Percentiles rank a stretch among this genome's conserved stretches.
These are phyloP conservation scores for Macropus fuliginosus DNA, from an alignment of 2,797 vertebrate species.

Conservation along the genomic window DNA sequence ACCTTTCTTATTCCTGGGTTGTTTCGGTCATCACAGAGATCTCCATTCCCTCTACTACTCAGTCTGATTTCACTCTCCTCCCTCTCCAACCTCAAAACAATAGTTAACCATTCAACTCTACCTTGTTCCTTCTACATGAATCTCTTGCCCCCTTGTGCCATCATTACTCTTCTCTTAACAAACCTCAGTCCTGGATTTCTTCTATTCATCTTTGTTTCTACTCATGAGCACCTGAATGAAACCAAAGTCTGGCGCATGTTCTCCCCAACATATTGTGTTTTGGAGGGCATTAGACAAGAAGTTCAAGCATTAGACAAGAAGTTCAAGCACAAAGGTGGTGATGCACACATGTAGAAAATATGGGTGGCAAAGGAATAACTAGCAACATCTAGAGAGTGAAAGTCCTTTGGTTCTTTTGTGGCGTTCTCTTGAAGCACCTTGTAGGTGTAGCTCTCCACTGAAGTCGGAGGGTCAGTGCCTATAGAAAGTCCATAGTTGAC, in stretches of 20 bases:
- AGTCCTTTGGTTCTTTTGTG: not conserved
- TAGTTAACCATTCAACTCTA: not conserved
- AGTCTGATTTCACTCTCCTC: not conserved
- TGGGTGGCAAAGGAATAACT: not conserved
- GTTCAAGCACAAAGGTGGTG: not conserved
- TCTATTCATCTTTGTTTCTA: not conserved
- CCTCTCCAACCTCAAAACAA: not conserved
- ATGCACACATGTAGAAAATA: not conserved
- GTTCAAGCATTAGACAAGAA: not conserved
- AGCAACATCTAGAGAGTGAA: not conserved
- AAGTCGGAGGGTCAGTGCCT: not conserved
- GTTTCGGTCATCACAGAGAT: not conserved
- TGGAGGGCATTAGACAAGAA: not conserved
- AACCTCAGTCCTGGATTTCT: not conserved
- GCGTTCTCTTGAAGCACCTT: not conserved
- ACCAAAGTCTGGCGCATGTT: not conserved
- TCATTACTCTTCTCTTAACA: not conserved
- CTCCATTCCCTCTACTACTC: not conserved
- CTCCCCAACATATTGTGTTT: not conserved
- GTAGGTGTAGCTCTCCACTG: not conserved
- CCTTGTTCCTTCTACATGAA: not conserved
- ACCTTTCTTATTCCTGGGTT: not conserved
- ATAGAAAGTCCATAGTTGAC: no score
- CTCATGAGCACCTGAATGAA: not conserved
- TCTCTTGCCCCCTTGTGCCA: not conserved